Percentiles rank a stretch among this genome's conserved stretches.
Conservation (phyloP, 2,113 vertebrate genomes). For the Corythaixoides concolor region DNA sequence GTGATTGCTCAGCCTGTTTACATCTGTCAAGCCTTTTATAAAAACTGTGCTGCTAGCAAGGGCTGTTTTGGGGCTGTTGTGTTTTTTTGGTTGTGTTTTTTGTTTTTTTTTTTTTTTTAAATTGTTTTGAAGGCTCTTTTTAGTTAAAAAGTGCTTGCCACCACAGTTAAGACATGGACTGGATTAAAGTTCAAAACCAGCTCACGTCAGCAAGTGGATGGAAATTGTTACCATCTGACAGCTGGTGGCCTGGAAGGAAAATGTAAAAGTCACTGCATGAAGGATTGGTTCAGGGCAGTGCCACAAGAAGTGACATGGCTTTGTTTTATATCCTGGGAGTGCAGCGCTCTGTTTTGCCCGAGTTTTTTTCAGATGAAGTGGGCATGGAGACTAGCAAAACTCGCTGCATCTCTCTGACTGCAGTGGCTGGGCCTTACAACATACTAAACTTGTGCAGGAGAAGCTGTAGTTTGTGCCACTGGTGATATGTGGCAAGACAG, state of each 20-base stretch:
- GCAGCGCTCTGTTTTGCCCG: background rate
- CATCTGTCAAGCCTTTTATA: slow-evolving; percentile 74
- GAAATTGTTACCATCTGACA: slow-evolving; percentile 84
- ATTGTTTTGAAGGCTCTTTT: slow-evolving; percentile 79
- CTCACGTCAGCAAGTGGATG: slow-evolving; percentile 81
- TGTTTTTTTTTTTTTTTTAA: background rate
- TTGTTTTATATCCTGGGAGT: slow-evolving; percentile 27
- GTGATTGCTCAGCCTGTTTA: slow-evolving; percentile 56
- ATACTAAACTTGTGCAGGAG: background rate
- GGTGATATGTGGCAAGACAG: background rate
- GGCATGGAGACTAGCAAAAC: background rate
- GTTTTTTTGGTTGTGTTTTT: background rate
- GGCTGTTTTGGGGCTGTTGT: slow-evolving; percentile 17
- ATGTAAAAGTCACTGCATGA: slow-evolving; percentile 71
- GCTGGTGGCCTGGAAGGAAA: slow-evolving; percentile 74
- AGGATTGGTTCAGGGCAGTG: slow-evolving; percentile 63
- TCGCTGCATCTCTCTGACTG: background rate
- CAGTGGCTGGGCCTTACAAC: background rate
- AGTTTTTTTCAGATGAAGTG: background rate
- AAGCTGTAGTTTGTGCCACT: background rate
- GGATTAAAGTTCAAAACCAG: slow-evolving; percentile 85
- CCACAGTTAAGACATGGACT: slow-evolving; percentile 77
- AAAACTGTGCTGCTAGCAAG: slow-evolving; percentile 65
- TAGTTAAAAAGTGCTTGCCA: slow-evolving; percentile 81
- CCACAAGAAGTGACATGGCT: slow-evolving; percentile 34